Conservation (phyloP, 2,113 vertebrate genomes). For the Melanerpes aurifrons region DNA sequence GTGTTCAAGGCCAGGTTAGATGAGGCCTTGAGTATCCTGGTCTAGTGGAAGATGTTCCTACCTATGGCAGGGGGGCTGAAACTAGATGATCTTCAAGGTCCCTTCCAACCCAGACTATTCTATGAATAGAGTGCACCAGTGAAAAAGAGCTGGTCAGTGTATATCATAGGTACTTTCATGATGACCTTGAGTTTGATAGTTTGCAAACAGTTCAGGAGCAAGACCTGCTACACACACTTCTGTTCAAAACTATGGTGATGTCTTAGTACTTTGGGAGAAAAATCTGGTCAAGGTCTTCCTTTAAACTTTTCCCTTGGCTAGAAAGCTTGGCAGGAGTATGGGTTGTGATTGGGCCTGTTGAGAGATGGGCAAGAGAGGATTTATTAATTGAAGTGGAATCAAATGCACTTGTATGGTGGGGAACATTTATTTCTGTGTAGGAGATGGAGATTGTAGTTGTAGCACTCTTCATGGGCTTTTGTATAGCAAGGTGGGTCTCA, state of each 20-base stretch:
- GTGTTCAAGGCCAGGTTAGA: too few species aligned
- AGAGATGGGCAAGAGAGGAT: background rate
- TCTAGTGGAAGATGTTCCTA: too few species aligned
- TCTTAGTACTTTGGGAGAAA: background rate
- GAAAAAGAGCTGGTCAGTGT: background rate
- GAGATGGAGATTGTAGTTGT: background rate
- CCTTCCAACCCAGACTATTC: too few species aligned
- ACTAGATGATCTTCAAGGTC: too few species aligned
- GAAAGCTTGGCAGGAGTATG: background rate
- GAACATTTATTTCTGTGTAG: background rate
- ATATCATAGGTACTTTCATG: background rate
- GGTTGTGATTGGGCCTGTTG: background rate
- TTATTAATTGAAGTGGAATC: background rate
- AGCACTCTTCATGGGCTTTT: background rate
- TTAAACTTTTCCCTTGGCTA: background rate
- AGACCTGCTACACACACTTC: background rate
- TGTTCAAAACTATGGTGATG: background rate
- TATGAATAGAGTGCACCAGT: too few species aligned
- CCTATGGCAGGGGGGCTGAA: too few species aligned
- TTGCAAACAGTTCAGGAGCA: background rate
- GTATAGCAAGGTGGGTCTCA: background rate
- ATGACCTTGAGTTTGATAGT: background rate
- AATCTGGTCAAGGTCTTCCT: background rate
- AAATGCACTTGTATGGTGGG: background rate
- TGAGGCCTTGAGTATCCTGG: too few species aligned